Base-by-base conservation (phyloP, 2,113 vertebrate species). In the Hemibagrus wyckioides region DNA sequence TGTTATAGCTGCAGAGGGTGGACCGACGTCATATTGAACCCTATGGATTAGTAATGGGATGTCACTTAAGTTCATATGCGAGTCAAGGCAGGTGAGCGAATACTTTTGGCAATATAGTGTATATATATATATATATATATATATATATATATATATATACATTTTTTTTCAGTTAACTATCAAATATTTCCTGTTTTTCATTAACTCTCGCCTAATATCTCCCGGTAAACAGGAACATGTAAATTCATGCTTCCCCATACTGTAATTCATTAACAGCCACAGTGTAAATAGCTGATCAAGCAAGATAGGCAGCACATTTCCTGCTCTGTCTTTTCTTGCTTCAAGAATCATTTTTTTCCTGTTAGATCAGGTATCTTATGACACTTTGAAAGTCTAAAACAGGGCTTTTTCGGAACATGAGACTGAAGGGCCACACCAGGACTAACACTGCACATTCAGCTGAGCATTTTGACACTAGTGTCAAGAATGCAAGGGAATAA, bases 211-310 rank as follows among this genome's bases (percentile, higher is more conserved):
- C 21, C 36, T 48, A 17, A 17, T 41, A n/a, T 75, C n/a, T 79
- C 50, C 71, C 25, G 19, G 28, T 50, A 54, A 54, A 69, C 65
- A 71, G 65, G 28, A 75, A 56, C 25, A 9, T 41, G 30, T 21
- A 2, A 48, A 21, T 75, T 30, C 69, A 19, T 36, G 56, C 25
- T 87, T 44, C 54, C 39, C 23, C 33, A 5, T 7, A 56, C 23
- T 50, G 63, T 41, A 56, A 39, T 69, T 80, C 76, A 82, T 82
- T 85, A 88, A 79, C 75, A 44, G 36, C 50, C 36, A 80, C 76
- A n/a, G 36, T 61, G 87, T 84, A 63, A 50, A 80, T 50, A 86
- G 44, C 17, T 67, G 48, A 56, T 48, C 30, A 65, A 48, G 44
- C 44, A 48, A 48, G 61, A 80, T 33, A 67, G 39, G 50, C 30